A percentile compares a stretch with the other conserved stretches of the same genome.
Evolutionary conservation across 2,888 invertebrate species (phyloP).

Genomic region (Pseudanteris insignis): DNA sequence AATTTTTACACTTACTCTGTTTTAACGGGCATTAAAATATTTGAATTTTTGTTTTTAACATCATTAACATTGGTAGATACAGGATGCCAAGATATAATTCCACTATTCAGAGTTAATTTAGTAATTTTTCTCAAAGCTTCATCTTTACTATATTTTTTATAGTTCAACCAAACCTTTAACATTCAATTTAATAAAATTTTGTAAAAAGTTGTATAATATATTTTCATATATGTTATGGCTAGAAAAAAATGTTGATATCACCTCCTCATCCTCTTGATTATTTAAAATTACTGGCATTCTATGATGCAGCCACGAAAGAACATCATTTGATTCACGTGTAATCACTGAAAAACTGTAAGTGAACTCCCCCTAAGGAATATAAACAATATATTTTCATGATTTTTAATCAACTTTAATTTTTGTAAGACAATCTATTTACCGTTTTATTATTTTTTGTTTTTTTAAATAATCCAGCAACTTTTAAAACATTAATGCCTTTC

Average conservation of each 20-base stretch:
- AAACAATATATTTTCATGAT: no score
- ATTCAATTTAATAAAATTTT: neutral
- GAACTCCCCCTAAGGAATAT: constrained; percentile 65
- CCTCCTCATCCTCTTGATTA: constrained; percentile 73
- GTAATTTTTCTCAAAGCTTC: constrained; percentile 70
- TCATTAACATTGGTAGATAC: constrained; percentile 79
- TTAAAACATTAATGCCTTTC: constrained; percentile 73
- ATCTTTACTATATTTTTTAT: constrained; percentile 68
- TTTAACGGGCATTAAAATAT: constrained; percentile 70
- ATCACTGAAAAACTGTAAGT: constrained; percentile 81
- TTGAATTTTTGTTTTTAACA: constrained; percentile 73
- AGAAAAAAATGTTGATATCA: no score
- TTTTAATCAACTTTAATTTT: no score
- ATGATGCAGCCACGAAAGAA: constrained; percentile 79
- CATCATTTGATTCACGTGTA: constrained; percentile 77
- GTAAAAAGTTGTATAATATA: neutral
- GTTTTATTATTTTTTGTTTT: constrained; percentile 68
- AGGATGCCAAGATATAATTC: constrained; percentile 72
- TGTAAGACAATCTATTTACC: no score
- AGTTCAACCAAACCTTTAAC: constrained; percentile 75
- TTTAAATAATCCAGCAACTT: constrained; percentile 82
- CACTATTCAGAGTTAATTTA: constrained; percentile 38
- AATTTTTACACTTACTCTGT: constrained; percentile 41
- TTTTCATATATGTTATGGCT: no score
- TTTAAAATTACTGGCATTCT: constrained; percentile 83